A percentile compares a stretch with the other conserved stretches of the same genome.
Conservation (phyloP, 2,888 invertebrate species). For the Xylota sylvarum region DNA sequence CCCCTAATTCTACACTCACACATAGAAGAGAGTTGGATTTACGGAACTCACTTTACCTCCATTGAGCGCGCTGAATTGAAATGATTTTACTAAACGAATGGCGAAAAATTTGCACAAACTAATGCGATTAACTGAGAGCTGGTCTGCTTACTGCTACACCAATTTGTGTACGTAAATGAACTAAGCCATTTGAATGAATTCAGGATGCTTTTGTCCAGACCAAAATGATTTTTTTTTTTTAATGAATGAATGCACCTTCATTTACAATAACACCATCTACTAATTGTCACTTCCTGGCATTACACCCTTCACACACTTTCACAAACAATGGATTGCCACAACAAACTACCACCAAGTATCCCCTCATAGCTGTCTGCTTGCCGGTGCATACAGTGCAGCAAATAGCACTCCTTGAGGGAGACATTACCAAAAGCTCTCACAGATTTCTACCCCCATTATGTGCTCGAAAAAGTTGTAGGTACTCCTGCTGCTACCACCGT, state of each 20-base stretch:
- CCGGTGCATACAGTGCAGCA: constrained; percentile 36
- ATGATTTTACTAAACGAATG: constrained; percentile 6
- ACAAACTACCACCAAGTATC: constrained; percentile 62
- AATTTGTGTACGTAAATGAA: neutral
- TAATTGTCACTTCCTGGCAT: constrained; percentile 59
- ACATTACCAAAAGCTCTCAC: constrained; percentile 77
- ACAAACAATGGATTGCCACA: constrained; percentile 40
- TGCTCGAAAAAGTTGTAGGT: constrained; percentile 69
- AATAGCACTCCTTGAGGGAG: constrained; percentile 67
- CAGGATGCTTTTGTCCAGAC: neutral
- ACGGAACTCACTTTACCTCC: constrained; percentile 3
- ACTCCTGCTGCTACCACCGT: constrained; percentile 15
- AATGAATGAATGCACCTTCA: neutral
- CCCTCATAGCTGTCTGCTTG: constrained; percentile 31
- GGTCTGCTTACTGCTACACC: too few relatives aligned
- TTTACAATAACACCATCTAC: constrained; percentile 25
- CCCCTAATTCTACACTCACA: neutral
- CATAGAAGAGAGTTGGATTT: neutral
- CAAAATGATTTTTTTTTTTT: neutral
- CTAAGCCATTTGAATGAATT: neutral
- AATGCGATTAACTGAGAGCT: neutral
- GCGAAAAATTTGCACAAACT: neutral
- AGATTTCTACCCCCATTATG: constrained; percentile 76
- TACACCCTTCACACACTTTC: constrained; percentile 20
- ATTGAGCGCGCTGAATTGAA: constrained; percentile 13